Conservation (phyloP, 30 jellyfish, hydroid and myxozoan species). For the Pelagia noctiluca region DNA sequence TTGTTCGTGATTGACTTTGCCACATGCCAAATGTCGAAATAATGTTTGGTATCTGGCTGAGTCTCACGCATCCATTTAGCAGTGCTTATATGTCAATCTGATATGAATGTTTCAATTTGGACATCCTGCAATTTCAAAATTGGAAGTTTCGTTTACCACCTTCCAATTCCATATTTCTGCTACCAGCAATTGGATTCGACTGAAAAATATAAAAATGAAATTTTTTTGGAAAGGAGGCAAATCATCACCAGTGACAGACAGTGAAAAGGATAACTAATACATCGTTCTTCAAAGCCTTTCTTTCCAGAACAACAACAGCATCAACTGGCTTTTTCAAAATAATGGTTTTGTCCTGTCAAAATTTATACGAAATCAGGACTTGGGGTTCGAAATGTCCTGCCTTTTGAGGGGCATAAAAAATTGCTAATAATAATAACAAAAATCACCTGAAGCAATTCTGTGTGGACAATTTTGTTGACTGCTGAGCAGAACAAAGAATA, state of each 20-base stretch:
- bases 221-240: not conserved
- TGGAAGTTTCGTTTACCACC: not conserved
- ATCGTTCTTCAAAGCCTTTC: too few relatives aligned
- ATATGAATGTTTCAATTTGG: not conserved
- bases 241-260: too few relatives aligned
- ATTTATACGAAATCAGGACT: too few relatives aligned
- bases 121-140: not conserved
- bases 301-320: too few relatives aligned
- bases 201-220: not conserved
- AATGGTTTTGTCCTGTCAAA: too few relatives aligned
- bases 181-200: not conserved
- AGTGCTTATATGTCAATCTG: constrained; percentile 31
- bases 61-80: constrained; percentile 40
- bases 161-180: constrained; percentile 7
- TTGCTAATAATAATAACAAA: not conserved
- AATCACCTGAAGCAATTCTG: constrained; percentile 33
- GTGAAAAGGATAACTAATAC: not conserved
- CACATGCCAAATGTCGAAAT: constrained; percentile 38
- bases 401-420: not conserved
- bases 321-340: too few relatives aligned
- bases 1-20: constrained; percentile 13
- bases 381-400: too few relatives aligned
- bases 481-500: constrained; percentile 31
- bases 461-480: constrained; percentile 5
- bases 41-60: constrained; percentile 34